These are phyloP conservation scores for Zootoca vivipara DNA, from an alignment of 2,113 vertebrate genomes.

Conservation along the genomic window DNA sequence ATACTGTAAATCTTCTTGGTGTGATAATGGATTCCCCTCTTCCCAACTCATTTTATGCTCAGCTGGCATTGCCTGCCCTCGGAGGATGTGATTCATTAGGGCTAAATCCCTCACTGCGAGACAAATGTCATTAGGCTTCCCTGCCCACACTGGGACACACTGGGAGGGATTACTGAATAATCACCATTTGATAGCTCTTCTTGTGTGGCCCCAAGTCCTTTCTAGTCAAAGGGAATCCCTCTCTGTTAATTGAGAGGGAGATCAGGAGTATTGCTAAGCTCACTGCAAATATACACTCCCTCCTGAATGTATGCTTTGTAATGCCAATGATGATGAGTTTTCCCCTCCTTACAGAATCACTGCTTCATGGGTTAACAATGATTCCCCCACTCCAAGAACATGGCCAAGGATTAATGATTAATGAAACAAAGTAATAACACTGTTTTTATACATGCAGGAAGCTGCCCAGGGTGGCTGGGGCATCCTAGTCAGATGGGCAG, in stretches of 20 bases:
- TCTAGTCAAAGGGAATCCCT: background rate
- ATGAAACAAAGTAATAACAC: no score
- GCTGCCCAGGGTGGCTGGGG: no score
- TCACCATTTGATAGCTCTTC: background rate
- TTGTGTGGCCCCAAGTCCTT: background rate
- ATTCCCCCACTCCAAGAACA: background rate
- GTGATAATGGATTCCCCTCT: background rate
- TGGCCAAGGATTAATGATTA: conserved; percentile 32
- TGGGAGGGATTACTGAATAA: background rate
- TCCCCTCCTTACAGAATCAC: background rate
- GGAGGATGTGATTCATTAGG: conserved; percentile 7
- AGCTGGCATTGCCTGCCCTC: conserved; percentile 3
- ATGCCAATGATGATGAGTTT: background rate
- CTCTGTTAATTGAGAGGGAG: background rate
- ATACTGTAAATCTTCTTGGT: background rate
- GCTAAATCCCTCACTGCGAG: background rate
- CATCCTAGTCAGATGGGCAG: no score
- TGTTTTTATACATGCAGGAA: no score
- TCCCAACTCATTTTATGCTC: background rate
- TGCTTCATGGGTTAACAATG: background rate
- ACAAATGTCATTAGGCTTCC: background rate
- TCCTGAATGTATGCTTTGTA: background rate
- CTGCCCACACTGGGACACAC: background rate
- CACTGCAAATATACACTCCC: background rate
- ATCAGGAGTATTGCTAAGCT: background rate